These are phyloP conservation scores for Lacanobia oleracea DNA, from an alignment of 2,888 invertebrate species.

Conservation along the genomic window DNA sequence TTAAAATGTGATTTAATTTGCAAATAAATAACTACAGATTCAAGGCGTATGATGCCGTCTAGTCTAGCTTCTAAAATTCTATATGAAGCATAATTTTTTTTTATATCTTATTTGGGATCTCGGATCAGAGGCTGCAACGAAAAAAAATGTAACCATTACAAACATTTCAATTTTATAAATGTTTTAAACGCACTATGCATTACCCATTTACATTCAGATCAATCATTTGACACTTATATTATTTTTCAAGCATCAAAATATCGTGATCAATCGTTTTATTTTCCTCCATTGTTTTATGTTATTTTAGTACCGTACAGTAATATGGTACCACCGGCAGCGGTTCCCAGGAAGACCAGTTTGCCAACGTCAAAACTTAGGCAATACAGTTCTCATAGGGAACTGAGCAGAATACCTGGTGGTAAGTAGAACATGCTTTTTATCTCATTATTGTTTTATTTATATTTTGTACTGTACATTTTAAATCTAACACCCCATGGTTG, in stretches of 20 bases:
- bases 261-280: conserved; percentile 43
- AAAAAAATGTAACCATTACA: background rate
- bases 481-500: no score
- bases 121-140: no score
- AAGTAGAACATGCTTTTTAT: conserved; percentile 55
- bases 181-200: conserved; percentile 16
- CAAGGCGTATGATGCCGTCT: no score
- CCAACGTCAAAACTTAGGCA: conserved; percentile 89
- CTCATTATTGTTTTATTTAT: conserved; percentile 10
- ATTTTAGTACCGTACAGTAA: conserved; percentile 78
- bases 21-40: no score
- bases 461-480: background rate
- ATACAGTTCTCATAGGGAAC: conserved; percentile 89
- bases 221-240: background rate
- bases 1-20: no score
- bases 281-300: conserved; percentile 51
- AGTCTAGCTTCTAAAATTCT: no score
- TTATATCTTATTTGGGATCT: no score
- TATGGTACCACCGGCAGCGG: conserved; percentile 78
- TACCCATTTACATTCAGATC: conserved; percentile 4
- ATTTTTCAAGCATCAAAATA: background rate
- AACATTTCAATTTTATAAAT: background rate
- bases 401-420: conserved; percentile 86
- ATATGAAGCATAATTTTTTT: no score
- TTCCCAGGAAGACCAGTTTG: conserved; percentile 80